A percentile compares a stretch with the other conserved stretches of the same genome.
Evolutionary conservation across 2,797 vertebrate genomes (phyloP).

Genomic region (Helicolenus hilgendorfi): DNA sequence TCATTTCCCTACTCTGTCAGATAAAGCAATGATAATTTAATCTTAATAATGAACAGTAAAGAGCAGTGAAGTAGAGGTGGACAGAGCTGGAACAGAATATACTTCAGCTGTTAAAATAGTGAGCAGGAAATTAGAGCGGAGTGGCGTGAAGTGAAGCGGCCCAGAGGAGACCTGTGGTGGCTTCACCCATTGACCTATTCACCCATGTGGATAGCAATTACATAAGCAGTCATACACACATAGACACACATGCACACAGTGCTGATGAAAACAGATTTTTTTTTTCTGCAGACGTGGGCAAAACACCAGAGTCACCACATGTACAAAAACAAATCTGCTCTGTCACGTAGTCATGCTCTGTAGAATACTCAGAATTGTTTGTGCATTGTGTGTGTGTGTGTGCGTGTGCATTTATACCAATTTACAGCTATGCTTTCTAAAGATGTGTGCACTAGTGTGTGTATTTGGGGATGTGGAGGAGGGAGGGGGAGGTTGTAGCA

Average conservation of each 20-base stretch:
- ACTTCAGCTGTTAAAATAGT: slow-evolving; percentile 3
- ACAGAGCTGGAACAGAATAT: not conserved
- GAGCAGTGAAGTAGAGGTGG: not conserved
- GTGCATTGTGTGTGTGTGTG: slow-evolving; percentile 19
- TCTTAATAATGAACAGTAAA: not conserved
- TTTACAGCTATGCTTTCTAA: slow-evolving; percentile 41
- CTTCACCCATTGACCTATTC: slow-evolving; percentile 46
- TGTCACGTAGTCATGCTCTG: slow-evolving; percentile 10
- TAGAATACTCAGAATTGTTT: slow-evolving; percentile 22
- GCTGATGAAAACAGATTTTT: slow-evolving; percentile 18
- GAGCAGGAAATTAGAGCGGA: slow-evolving; percentile 10
- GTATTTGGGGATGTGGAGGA: slow-evolving; percentile 10
- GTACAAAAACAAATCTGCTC: slow-evolving; percentile 27
- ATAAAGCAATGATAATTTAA: not conserved
- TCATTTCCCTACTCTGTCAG: not conserved
- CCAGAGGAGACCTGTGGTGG: slow-evolving; percentile 12
- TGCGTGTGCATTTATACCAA: slow-evolving; percentile 8
- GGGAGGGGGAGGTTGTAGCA: slow-evolving; percentile 35
- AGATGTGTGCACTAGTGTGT: slow-evolving; percentile 33
- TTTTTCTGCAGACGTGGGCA: slow-evolving; percentile 22
- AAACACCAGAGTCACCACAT: slow-evolving; percentile 24
- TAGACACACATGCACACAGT: not conserved
- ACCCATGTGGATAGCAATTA: slow-evolving; percentile 20
- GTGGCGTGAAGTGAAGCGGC: slow-evolving; percentile 8
- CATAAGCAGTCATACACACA: slow-evolving; percentile 27